Conservation (phyloP, 2,797 vertebrate genomes). For the Acipenser transmontanus region DNA sequence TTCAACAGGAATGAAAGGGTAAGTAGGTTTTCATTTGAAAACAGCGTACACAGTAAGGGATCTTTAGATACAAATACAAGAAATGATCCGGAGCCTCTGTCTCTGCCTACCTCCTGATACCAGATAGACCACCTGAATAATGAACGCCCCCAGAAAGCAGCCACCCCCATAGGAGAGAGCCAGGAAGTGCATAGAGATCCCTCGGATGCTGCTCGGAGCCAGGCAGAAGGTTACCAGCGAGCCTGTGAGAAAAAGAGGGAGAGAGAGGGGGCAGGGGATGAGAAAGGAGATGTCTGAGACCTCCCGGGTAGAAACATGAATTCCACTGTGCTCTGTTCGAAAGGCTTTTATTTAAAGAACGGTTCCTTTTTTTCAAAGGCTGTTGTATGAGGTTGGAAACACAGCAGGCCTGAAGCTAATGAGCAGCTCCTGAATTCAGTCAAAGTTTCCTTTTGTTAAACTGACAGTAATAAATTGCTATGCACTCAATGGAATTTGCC, state of each 20-base stretch:
- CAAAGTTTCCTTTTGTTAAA: too few relatives aligned
- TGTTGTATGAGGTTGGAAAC: too few relatives aligned
- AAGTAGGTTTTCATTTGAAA: too few relatives aligned
- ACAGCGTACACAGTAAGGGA: not conserved
- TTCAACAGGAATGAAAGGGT: too few relatives aligned
- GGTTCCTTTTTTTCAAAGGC: too few relatives aligned
- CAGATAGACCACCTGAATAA: constrained; percentile 65
- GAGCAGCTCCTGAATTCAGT: too few relatives aligned
- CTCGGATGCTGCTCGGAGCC: constrained; percentile 67
- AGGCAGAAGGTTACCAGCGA: constrained; percentile 67
- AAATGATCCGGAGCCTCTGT: constrained; percentile 29
- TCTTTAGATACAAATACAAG: not conserved
- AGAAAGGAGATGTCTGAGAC: not conserved
- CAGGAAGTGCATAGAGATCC: constrained; percentile 26
- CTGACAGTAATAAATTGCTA: too few relatives aligned
- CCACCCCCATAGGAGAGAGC: constrained; percentile 64
- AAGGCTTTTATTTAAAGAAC: too few relatives aligned
- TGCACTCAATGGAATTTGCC: too few relatives aligned
- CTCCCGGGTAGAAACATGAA: too few relatives aligned
- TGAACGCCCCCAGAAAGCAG: constrained; percentile 75
- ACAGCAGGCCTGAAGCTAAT: too few relatives aligned
- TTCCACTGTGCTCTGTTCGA: too few relatives aligned
- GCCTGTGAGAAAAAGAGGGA: constrained; percentile 6
- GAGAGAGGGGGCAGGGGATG: constrained; percentile 8
- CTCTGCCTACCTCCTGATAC: constrained; percentile 66